Evolutionary conservation across 30 jellyfish, hydroid and myxozoan species (phyloP).

Genomic region (Catostylus mosaicus): DNA sequence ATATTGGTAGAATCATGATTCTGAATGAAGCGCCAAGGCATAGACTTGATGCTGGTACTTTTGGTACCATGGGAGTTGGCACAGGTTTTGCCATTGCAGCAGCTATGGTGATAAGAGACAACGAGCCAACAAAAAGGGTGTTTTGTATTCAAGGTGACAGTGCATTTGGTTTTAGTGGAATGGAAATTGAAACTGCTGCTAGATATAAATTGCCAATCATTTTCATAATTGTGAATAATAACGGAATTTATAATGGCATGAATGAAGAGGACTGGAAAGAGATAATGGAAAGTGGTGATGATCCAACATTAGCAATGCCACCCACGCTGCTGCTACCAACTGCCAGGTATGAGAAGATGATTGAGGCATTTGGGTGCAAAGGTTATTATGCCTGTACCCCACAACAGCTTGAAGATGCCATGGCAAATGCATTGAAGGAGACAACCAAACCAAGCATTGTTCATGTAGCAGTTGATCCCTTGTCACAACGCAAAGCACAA

Average conservation of each 20-base stretch:
- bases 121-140: slow-evolving; percentile 64
- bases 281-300: slow-evolving; percentile 51
- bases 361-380: slow-evolving; percentile 84
- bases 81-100: slow-evolving; percentile 94
- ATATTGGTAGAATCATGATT: slow-evolving; percentile 86
- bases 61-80: slow-evolving; percentile 98
- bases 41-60: slow-evolving; percentile 90
- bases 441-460: slow-evolving; percentile 64
- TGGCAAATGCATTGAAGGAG: slow-evolving; percentile 61
- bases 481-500: slow-evolving; percentile 77
- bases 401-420: slow-evolving; percentile 56
- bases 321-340: slow-evolving; percentile 83
- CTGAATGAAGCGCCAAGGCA: slow-evolving; percentile 71
- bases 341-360: slow-evolving; percentile 83
- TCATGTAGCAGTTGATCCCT: slow-evolving; percentile 80
- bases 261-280: slow-evolving; percentile 68
- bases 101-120: slow-evolving; percentile 59
- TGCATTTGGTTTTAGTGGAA: slow-evolving; percentile 95
- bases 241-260: slow-evolving; percentile 89
- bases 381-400: slow-evolving; percentile 74
- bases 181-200: slow-evolving; percentile 92
- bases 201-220: slow-evolving; percentile 83
- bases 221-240: slow-evolving; percentile 81
- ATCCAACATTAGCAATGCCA: slow-evolving; percentile 66
- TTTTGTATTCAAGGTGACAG: slow-evolving; percentile 94